A percentile compares a stretch with the other conserved stretches of the same genome.
These are phyloP conservation scores for Pelobates fuscus DNA, from an alignment of 2,113 vertebrate genomes.

Conservation along the genomic window DNA sequence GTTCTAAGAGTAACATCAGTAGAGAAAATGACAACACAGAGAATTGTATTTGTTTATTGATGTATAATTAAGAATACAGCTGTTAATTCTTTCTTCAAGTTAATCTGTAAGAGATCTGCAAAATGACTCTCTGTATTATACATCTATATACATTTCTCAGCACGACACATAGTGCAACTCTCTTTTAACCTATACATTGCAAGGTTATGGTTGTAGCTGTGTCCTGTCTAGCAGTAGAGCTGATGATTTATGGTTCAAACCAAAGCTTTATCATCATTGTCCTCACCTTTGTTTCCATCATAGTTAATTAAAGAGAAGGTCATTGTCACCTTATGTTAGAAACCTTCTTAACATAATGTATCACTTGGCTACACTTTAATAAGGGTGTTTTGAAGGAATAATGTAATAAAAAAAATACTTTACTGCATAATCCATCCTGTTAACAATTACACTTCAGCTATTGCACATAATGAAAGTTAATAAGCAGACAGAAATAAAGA, in stretches of 20 bases:
- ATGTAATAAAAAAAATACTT: slow-evolving; percentile 71
- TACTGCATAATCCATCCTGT: slow-evolving; percentile 75
- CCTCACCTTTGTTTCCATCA: slow-evolving; percentile 98
- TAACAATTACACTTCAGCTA: slow-evolving; percentile 73
- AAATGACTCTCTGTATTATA: background rate
- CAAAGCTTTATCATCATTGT: slow-evolving; percentile 87
- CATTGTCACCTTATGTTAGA: slow-evolving; percentile 93
- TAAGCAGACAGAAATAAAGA: slow-evolving; percentile 74
- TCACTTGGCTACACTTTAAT: slow-evolving; percentile 83
- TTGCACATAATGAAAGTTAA: slow-evolving; percentile 76
- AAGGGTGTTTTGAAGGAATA: slow-evolving; percentile 78
- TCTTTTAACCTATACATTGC: slow-evolving; percentile 81
- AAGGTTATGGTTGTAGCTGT: slow-evolving; percentile 91
- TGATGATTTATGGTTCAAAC: slow-evolving; percentile 91
- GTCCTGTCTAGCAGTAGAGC: slow-evolving; percentile 64
- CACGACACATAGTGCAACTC: slow-evolving; percentile 12
- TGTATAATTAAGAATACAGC: too few relatives aligned
- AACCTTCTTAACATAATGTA: slow-evolving; percentile 97
- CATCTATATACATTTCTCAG: slow-evolving; percentile 2
- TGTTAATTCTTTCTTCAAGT: too few relatives aligned
- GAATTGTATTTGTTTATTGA: too few relatives aligned
- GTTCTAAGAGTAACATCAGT: too few relatives aligned
- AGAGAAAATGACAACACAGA: too few relatives aligned
- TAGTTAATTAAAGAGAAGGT: slow-evolving; percentile 99
- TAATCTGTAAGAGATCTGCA: background rate